Conservation (phyloP, 2,113 vertebrate species). For the Archocentrus centrarchus region DNA sequence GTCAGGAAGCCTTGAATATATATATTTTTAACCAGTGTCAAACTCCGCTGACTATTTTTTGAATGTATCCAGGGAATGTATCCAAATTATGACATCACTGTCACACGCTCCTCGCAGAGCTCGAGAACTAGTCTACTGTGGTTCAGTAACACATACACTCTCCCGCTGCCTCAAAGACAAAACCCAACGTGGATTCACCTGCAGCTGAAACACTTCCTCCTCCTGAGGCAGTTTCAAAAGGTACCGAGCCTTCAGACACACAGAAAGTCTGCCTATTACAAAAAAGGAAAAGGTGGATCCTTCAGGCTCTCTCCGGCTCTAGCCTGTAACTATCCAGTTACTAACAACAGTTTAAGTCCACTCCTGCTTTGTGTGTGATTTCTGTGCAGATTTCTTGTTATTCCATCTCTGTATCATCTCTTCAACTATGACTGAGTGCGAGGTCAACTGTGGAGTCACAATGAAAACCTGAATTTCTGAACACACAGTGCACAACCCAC, state of each 20-base stretch:
- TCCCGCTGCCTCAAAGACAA: not conserved
- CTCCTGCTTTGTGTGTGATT: too few relatives aligned
- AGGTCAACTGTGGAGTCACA: not conserved
- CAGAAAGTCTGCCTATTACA: not conserved
- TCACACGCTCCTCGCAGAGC: not conserved
- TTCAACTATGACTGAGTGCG: too few relatives aligned
- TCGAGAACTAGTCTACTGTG: not conserved
- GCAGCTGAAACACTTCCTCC: not conserved
- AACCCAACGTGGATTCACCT: not conserved
- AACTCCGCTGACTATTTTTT: not conserved
- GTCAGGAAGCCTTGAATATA: not conserved
- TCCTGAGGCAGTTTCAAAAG: not conserved
- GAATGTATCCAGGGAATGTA: not conserved
- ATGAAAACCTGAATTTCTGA: not conserved
- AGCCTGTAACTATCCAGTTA: not conserved
- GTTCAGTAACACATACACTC: not conserved
- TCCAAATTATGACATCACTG: not conserved
- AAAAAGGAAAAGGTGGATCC: not conserved
- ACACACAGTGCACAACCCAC: not conserved
- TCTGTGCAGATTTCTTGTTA: too few relatives aligned
- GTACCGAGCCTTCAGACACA: not conserved
- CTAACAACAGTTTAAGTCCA: too few relatives aligned
- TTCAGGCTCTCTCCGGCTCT: too few relatives aligned
- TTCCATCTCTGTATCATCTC: too few relatives aligned
- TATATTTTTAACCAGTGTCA: not conserved